phyloP scores from a whole-genome alignment of 2,888 invertebrate species.

The Pemphredon lugubris region DNA sequence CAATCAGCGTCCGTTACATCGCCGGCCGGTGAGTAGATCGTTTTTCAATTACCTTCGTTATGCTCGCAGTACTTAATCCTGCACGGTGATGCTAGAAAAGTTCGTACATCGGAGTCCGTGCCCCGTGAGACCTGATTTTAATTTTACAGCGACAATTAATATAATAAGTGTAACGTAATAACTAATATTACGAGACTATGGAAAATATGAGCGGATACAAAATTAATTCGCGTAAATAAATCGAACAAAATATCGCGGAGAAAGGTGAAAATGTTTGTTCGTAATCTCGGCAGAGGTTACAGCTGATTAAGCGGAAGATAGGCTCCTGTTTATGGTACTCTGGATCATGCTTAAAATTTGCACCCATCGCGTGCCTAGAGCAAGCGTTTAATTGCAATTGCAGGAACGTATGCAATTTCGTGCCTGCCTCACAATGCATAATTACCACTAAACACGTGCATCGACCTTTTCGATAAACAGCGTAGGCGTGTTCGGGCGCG shows the following conservation, averaged over 20 bases:
- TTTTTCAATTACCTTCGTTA: background rate
- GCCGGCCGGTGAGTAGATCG: slow-evolving; percentile 72
- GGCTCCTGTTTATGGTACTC: slow-evolving; percentile 26
- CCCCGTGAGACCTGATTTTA: too few species aligned
- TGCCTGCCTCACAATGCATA: slow-evolving; percentile 55
- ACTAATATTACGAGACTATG: too few species aligned
- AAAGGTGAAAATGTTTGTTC: background rate
- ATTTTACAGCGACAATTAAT: too few species aligned
- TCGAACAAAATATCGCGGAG: too few species aligned
- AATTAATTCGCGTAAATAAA: too few species aligned
- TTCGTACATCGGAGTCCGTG: too few species aligned
- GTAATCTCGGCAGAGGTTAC: slow-evolving; percentile 6
- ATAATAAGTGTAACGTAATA: too few species aligned
- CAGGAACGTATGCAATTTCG: slow-evolving; percentile 48
- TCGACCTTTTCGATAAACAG: slow-evolving; percentile 65
- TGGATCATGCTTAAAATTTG: slow-evolving; percentile 49
- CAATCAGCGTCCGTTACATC: slow-evolving; percentile 73
- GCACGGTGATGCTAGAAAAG: too few species aligned
- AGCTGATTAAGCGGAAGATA: slow-evolving; percentile 41
- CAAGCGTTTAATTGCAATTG: slow-evolving; percentile 45
- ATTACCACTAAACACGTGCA: slow-evolving; percentile 61
- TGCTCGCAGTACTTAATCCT: too few species aligned
- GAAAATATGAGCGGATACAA: too few species aligned
- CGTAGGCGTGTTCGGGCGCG: slow-evolving; percentile 15
- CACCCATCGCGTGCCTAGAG: slow-evolving; percentile 40